A percentile compares a stretch with the other conserved stretches of the same genome.
phyloP scores from a whole-genome alignment of 2,888 invertebrate genomes.

The Aricia artaxerxes region DNA sequence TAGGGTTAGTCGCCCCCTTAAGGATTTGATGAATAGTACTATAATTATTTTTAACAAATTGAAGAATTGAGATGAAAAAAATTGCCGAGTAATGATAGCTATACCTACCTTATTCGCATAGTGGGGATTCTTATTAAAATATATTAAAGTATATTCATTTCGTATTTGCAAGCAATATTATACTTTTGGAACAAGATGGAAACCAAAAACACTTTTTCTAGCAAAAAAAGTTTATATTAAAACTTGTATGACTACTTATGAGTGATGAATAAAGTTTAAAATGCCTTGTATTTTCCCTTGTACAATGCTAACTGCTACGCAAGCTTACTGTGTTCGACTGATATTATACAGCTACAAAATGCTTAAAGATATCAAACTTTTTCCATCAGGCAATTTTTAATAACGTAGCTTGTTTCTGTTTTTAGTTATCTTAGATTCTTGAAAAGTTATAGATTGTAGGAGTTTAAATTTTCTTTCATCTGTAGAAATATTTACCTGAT shows the following conservation, averaged over 20 bases:
- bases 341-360: conserved; percentile 29
- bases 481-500: not conserved
- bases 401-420: conserved; percentile 17
- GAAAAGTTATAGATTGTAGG: not conserved
- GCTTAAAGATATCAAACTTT: conserved; percentile 32
- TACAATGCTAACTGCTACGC: conserved; percentile 1
- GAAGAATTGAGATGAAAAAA: too few relatives aligned
- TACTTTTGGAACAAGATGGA: not conserved
- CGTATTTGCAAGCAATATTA: conserved; percentile 6
- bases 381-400: conserved; percentile 26
- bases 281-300: not conserved
- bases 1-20: too few relatives aligned
- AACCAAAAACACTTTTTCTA: not conserved
- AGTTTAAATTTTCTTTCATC: not conserved
- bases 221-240: not conserved
- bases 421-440: not conserved
- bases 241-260: conserved; percentile 9
- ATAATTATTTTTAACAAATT: not conserved
- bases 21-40: too few relatives aligned
- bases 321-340: conserved; percentile 9
- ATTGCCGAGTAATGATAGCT: too few relatives aligned
- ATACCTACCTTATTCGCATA: not conserved
- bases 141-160: not conserved
- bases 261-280: conserved; percentile 13
- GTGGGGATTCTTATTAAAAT: not conserved